phyloP scores from a whole-genome alignment of 30 jellyfish, hydroid and myxozoan genomes.

The Rhopilema esculentum region DNA sequence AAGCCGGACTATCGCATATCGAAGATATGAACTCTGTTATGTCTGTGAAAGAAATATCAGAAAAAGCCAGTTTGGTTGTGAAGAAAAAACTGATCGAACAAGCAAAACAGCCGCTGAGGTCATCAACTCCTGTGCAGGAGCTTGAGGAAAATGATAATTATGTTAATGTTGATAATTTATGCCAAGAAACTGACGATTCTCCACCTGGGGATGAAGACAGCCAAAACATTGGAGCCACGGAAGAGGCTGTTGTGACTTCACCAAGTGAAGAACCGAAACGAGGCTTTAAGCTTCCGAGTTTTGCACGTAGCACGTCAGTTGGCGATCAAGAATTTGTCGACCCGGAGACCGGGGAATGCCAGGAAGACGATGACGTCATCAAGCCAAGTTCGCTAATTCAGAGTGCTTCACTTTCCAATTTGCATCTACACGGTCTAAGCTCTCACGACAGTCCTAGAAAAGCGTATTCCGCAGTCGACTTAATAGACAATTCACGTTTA shows the following conservation, averaged over 20 bases:
- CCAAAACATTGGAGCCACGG: not conserved
- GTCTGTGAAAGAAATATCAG: conserved; percentile 49
- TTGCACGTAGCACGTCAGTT: not conserved
- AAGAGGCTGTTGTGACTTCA: not conserved
- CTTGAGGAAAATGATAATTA: not conserved
- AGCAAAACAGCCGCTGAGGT: conserved; percentile 25
- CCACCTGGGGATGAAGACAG: not conserved
- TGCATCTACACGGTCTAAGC: not conserved
- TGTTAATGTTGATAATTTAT: not conserved
- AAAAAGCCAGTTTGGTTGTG: conserved; percentile 57
- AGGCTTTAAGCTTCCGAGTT: not conserved
- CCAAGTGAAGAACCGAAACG: not conserved
- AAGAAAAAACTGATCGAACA: conserved; percentile 39
- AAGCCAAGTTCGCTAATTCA: not conserved
- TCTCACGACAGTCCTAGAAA: conserved; percentile 11
- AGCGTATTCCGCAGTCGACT: conserved; percentile 32
- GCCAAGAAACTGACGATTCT: not conserved
- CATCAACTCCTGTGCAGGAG: conserved; percentile 69
- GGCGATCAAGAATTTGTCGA: not conserved
- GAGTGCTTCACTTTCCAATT: conserved; percentile 13
- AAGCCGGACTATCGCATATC: conserved; percentile 26
- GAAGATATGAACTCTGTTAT: conserved; percentile 45
- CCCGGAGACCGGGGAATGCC: conserved; percentile 12
- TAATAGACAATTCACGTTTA: conserved; percentile 14
- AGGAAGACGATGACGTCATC: not conserved